Base-by-base conservation (phyloP, 2,113 vertebrate species). In the Cyprinodon variegatus region DNA sequence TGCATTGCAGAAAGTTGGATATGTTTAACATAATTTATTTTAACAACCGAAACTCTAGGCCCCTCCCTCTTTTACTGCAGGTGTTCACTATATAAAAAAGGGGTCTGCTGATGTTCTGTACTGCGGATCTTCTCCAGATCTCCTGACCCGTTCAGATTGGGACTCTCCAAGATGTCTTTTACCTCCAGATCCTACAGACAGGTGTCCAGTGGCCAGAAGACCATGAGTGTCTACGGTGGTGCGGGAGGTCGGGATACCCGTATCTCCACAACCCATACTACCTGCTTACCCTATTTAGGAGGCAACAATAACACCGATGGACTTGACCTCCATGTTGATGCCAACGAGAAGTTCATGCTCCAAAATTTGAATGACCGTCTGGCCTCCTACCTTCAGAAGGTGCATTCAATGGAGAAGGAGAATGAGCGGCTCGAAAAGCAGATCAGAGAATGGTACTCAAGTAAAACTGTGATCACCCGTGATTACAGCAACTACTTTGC, bases 321-420 rank as follows among this genome's bases (percentile, higher is more conserved):
- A 57, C 75, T 90, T 10, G 90, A 91, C 83, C 80, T 92, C 60
- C 79, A 89, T 10, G 85, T 86, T 0, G 72, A 87, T 0, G 78
- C 74, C 78, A 93, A 92, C 7, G 88, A 93, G 86, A 95, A 95
- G 85, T 77, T 86, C 81, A 93, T 89, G 83, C 92, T 95, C 92
- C 90, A 94, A 88, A 92, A 93, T 83, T 86, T 95, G 61, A 95
- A 95, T 6, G 79, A 91, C 65, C 94, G 94, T 3, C 85, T 95
- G 75, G 82, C 89, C 62, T 62, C 71, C 69, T 94, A 94, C 81
- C 88, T 95, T 80, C 84, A 92, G 62, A 94, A 94, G 80, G 94
- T 95, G 61, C 90, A 3, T 43, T 80, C 61, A 7, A 86, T 95
- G 75, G 90, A 95, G 74, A 84, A 79, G 71, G 86, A 89, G 74